phyloP scores from a whole-genome alignment of 2,797 vertebrate species.

The Buceros bicornis region DNA sequence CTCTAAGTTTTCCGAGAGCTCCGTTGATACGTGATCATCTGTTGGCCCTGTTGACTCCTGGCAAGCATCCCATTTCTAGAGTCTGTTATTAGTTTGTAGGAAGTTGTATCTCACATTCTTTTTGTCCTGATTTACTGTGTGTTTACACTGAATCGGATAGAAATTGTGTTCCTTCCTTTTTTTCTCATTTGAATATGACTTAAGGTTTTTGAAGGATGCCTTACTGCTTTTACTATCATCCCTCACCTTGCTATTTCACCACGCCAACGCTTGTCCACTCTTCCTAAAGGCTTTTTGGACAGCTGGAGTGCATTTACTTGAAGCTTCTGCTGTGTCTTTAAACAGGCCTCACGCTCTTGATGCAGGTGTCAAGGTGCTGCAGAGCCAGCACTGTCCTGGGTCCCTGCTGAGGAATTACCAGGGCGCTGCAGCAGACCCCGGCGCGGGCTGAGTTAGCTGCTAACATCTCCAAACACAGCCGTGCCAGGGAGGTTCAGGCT shows the following conservation, averaged over 20 bases:
- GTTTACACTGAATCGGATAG: background rate
- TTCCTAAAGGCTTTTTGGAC: background rate
- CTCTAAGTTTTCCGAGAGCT: background rate
- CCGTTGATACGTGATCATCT: background rate
- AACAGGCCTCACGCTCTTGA: background rate
- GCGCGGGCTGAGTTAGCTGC: background rate
- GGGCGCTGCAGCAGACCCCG: background rate
- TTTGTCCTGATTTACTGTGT: background rate
- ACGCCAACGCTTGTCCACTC: background rate
- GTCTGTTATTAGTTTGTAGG: background rate
- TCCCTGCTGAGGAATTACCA: background rate
- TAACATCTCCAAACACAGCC: accelerated
- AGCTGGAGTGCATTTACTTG: background rate
- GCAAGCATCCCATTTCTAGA: background rate
- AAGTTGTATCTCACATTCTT: background rate
- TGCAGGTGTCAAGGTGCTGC: background rate
- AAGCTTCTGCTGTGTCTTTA: background rate
- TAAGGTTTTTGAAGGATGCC: background rate
- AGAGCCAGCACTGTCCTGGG: background rate
- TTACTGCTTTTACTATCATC: background rate
- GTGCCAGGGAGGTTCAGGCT: background rate
- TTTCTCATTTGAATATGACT: background rate
- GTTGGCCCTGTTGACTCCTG: background rate
- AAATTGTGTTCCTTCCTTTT: background rate
- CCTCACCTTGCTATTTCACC: background rate